Conservation (phyloP, 2,113 vertebrate species). For the Istiophorus platypterus region DNA sequence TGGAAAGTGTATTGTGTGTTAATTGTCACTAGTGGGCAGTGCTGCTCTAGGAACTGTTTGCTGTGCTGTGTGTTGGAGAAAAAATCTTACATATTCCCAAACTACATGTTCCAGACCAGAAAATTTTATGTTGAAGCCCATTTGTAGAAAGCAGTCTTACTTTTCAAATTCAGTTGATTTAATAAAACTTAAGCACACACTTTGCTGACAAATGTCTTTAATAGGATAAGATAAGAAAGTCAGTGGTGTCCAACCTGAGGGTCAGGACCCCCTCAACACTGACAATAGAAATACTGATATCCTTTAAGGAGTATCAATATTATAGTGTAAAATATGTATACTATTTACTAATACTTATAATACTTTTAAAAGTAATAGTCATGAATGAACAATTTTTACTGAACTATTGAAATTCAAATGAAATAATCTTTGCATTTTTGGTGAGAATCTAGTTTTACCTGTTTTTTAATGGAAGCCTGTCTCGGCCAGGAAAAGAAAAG, state of each 20-base stretch:
- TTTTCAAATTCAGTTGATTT: too few relatives aligned
- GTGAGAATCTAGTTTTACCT: too few relatives aligned
- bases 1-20: conserved; percentile 49
- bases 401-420: too few relatives aligned
- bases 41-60: conserved; percentile 34
- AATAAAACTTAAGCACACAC: neutral
- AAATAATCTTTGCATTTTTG: too few relatives aligned
- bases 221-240: neutral
- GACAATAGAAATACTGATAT: neutral
- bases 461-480: too few relatives aligned
- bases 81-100: neutral
- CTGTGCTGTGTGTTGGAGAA: neutral
- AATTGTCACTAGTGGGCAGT: conserved; percentile 70
- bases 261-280: neutral
- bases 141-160: neutral
- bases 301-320: neutral
- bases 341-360: too few relatives aligned
- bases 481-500: too few relatives aligned
- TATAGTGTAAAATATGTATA: neutral
- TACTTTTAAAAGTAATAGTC: neutral
- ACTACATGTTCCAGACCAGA: neutral
- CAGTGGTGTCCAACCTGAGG: neutral
- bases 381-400: too few relatives aligned
- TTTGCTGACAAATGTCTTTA: neutral
- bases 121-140: neutral